phyloP scores from a whole-genome alignment of 2,797 vertebrate species.

The Clarias pachynema region DNA sequence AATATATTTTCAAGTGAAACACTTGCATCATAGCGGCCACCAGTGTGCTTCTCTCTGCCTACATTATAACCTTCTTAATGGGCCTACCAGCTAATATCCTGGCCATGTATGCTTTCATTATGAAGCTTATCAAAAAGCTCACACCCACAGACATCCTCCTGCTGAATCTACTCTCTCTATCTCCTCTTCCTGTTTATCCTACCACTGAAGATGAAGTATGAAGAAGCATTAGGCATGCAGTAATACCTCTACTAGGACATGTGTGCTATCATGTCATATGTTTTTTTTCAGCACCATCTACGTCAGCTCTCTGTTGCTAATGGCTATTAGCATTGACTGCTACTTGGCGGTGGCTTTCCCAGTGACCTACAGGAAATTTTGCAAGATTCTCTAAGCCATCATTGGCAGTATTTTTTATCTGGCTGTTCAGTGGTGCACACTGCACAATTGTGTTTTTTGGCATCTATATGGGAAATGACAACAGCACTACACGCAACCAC shows the following conservation, averaged over 20 bases:
- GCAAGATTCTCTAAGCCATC: too few relatives aligned
- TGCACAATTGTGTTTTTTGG: too few relatives aligned
- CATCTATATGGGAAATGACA: too few relatives aligned
- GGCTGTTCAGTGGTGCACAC: too few relatives aligned
- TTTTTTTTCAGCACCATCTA: conserved; percentile 83
- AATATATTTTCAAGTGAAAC: background rate
- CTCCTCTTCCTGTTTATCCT: conserved; percentile 78
- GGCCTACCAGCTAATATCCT: conserved; percentile 80
- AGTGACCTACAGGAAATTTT: conserved; percentile 66
- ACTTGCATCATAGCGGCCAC: background rate
- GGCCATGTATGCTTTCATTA: conserved; percentile 73
- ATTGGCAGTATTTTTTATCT: too few relatives aligned
- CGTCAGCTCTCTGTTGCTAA: conserved; percentile 82
- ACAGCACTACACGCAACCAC: too few relatives aligned
- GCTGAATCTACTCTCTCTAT: conserved; percentile 76
- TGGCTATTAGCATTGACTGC: conserved; percentile 78
- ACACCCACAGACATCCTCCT: conserved; percentile 75
- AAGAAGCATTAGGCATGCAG: conserved; percentile 60
- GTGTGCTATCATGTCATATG: conserved; percentile 75
- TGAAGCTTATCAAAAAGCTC: conserved; percentile 66
- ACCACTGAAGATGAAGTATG: conserved; percentile 77
- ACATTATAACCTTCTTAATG: conserved; percentile 73
- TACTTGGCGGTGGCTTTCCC: conserved; percentile 79
- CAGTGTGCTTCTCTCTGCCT: conserved; percentile 64
- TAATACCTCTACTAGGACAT: conserved; percentile 68